These are phyloP conservation scores for Hyperopisus bebe DNA, from an alignment of 2,113 vertebrate genomes.

Conservation along the genomic window DNA sequence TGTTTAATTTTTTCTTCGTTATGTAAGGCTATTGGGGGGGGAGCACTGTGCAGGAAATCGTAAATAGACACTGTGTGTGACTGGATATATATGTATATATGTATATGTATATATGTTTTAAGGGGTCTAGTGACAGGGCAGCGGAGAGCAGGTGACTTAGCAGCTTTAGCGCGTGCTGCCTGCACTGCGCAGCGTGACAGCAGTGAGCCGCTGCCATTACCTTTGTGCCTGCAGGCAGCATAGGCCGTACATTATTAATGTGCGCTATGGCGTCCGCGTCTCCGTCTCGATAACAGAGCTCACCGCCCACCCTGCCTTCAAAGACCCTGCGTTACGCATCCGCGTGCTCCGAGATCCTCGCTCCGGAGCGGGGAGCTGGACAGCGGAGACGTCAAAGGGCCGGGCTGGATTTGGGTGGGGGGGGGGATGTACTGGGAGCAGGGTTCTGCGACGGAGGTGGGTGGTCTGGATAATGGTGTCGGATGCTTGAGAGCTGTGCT, in stretches of 20 bases:
- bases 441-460: conserved; percentile 45
- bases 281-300: conserved; percentile 69
- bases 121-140: background rate
- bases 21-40: background rate
- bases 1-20: background rate
- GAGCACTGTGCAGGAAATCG: background rate
- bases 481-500: background rate
- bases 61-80: background rate
- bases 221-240: conserved; percentile 63
- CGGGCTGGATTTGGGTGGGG: conserved; percentile 28
- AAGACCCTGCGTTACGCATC: conserved; percentile 28
- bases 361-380: background rate
- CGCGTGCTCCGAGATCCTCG: background rate
- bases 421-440: background rate
- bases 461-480: conserved; percentile 26
- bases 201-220: conserved; percentile 69
- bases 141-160: background rate
- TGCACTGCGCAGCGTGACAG: conserved; percentile 60
- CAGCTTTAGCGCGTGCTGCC: conserved; percentile 46
- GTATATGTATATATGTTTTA: background rate
- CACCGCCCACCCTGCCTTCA: conserved; percentile 68
- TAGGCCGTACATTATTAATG: conserved; percentile 76
- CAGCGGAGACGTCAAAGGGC: background rate
- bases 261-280: conserved; percentile 68
- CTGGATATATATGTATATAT: background rate